phyloP scores from a whole-genome alignment of 2,797 vertebrate genomes.

The Aythya fuligula region DNA sequence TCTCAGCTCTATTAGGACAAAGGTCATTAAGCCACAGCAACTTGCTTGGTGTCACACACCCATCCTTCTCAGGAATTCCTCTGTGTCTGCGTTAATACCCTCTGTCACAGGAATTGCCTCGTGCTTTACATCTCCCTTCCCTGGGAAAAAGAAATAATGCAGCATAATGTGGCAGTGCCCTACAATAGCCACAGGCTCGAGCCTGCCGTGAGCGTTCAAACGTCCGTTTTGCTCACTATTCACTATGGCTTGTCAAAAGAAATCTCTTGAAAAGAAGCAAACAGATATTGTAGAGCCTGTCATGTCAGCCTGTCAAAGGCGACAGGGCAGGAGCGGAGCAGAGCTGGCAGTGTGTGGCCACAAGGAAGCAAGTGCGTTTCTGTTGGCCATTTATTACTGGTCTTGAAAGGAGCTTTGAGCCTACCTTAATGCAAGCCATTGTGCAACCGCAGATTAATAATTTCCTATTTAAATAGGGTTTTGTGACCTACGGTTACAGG shows the following conservation, averaged over 20 bases:
- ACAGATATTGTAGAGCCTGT: background rate
- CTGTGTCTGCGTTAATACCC: accelerated
- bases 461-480: background rate
- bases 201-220: background rate
- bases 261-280: background rate
- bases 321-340: background rate
- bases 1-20: background rate
- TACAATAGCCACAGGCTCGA: background rate
- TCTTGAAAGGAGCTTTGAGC: background rate
- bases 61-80: background rate
- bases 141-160: background rate
- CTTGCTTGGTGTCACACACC: accelerated
- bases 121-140: background rate
- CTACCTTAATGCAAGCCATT: background rate
- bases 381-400: background rate
- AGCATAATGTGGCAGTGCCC: background rate
- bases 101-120: background rate
- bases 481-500: background rate
- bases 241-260: background rate
- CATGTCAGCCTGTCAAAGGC: background rate
- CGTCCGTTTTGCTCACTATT: background rate
- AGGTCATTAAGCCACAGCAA: background rate
- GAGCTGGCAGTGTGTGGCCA: background rate
- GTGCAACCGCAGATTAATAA: background rate
- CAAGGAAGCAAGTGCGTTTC: background rate